Conservation (phyloP, 2,888 invertebrate species). For the Tridacna crocea region DNA sequence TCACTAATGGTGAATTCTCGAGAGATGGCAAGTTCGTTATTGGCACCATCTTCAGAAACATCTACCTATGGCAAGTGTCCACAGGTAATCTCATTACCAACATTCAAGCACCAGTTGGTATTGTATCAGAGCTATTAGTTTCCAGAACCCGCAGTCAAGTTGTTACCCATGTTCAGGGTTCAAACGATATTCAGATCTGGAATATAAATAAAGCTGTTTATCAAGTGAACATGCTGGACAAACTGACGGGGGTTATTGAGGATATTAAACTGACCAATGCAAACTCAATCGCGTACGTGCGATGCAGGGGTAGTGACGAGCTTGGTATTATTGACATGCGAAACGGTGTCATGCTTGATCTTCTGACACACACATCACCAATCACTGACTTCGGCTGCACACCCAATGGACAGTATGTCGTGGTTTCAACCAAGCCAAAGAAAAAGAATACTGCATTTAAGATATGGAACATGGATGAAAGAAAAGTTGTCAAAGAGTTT, state of each 20-base stretch:
- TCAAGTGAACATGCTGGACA: slow-evolving; percentile 77
- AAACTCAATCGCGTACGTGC: slow-evolving; percentile 75
- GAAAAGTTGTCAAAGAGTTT: slow-evolving; percentile 80
- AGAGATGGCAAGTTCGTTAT: slow-evolving; percentile 79
- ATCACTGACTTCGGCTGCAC: slow-evolving; percentile 78
- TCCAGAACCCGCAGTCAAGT: slow-evolving; percentile 73
- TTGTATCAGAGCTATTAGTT: slow-evolving; percentile 76
- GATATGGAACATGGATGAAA: slow-evolving; percentile 80
- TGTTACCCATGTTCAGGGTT: slow-evolving; percentile 73
- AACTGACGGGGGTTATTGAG: slow-evolving; percentile 78
- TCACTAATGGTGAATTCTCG: slow-evolving; percentile 80
- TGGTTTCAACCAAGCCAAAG: slow-evolving; percentile 74
- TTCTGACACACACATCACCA: slow-evolving; percentile 80
- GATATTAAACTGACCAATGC: slow-evolving; percentile 74
- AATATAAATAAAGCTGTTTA: slow-evolving; percentile 77
- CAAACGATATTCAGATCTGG: slow-evolving; percentile 80
- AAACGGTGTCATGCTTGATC: slow-evolving; percentile 80
- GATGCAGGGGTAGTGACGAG: slow-evolving; percentile 80
- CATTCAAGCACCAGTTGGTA: slow-evolving; percentile 81
- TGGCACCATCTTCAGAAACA: slow-evolving; percentile 81
- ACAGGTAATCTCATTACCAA: slow-evolving; percentile 70
- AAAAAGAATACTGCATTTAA: slow-evolving; percentile 73
- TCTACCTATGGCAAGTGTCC: slow-evolving; percentile 81
- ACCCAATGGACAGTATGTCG: slow-evolving; percentile 77
- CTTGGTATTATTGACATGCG: slow-evolving; percentile 82